Percentiles rank a stretch among this genome's conserved stretches.
Conservation (phyloP, 1,140 invertebrate species). For the Zaprionus ornatus region DNA sequence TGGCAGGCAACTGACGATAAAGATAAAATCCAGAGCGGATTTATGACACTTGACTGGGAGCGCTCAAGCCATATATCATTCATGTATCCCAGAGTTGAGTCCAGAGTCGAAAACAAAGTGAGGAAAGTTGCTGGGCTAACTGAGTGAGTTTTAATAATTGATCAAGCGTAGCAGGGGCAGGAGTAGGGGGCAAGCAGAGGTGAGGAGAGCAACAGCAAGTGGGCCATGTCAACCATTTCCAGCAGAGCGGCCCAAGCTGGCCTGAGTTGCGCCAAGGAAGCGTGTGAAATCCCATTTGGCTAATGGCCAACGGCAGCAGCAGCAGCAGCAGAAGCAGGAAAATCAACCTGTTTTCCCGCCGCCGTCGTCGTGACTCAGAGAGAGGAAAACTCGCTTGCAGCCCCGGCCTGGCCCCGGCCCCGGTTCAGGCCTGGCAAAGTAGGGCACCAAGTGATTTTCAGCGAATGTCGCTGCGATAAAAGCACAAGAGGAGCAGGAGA, state of each 20-base stretch:
- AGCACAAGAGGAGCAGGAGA: background rate
- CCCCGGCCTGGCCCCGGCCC: slow-evolving; percentile 39
- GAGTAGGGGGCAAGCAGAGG: background rate
- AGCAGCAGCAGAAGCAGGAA: slow-evolving; percentile 52
- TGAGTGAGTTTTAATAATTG: slow-evolving; percentile 71
- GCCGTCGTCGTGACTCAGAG: slow-evolving; percentile 39
- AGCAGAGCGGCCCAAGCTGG: slow-evolving; percentile 31
- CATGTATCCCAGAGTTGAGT: background rate
- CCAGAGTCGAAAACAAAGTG: slow-evolving; percentile 8
- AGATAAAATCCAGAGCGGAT: slow-evolving; percentile 18
- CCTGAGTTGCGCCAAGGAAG: slow-evolving; percentile 59
- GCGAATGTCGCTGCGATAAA: slow-evolving; percentile 21
- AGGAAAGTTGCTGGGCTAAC: slow-evolving; percentile 8
- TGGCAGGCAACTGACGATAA: background rate
- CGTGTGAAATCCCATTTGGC: slow-evolving; percentile 81
- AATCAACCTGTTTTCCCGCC: slow-evolving; percentile 71
- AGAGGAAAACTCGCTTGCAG: slow-evolving; percentile 61
- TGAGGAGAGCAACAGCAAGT: background rate
- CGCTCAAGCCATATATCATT: slow-evolving; percentile 14
- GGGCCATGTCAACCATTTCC: background rate
- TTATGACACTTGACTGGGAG: slow-evolving; percentile 21
- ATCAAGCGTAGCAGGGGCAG: slow-evolving; percentile 42
- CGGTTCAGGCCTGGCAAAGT: slow-evolving; percentile 33
- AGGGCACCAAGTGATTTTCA: slow-evolving; percentile 52
- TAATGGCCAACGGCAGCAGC: slow-evolving; percentile 66